Base-by-base conservation (phyloP, 2,888 invertebrate genomes). In the Agonopterix alstromeriana region DNA sequence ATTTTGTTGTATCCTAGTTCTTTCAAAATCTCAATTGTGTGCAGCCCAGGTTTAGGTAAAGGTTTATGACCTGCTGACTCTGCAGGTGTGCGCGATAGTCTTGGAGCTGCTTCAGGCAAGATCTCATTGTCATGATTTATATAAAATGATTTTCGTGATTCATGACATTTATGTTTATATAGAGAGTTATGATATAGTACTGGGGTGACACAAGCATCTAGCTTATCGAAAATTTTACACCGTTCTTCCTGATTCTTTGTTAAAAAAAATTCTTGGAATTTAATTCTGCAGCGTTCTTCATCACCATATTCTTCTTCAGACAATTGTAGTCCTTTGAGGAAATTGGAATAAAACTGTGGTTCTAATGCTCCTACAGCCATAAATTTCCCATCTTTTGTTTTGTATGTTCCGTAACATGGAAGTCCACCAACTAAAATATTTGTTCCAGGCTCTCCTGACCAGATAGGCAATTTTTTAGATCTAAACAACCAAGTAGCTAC, bases 341-440 rank as follows among this genome's bases (percentile, higher is more conserved):
- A 86, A 44, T 90, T 73, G 1, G 82, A 69, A 79, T 97, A 98
- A 83, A 99, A 99, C 74, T 97, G 93, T 0, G 96, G 95, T 75
- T 99, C 99, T 44, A 99, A 54, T 1, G 98, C 94, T 27, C 97
- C 99, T n/a, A 99, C 97, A 7, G 98, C 94, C 94, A 99, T 94
- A 77, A 91, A 98, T 75, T 95, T 94, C 0, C 92, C 93, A 87
- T 99, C 99, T 81, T 95, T 94, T 0, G 98, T 98, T 88, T 94
- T 90, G 70, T 98, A 98, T 0, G 95, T 95, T 54, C 94, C 93
- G 77, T 99, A 99, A 79, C 93, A 97, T 68, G 95, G 95, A 35
- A 91, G 81, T 3, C 98, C 98, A 10, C 94, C 92, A 82, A 98
- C 98, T 36, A 99, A 89, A 66, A 93, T 54, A 80, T 97, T 98